These are phyloP conservation scores for Macrobrachium nipponense DNA, from an alignment of 1,140 invertebrate genomes.

Conservation along the genomic window DNA sequence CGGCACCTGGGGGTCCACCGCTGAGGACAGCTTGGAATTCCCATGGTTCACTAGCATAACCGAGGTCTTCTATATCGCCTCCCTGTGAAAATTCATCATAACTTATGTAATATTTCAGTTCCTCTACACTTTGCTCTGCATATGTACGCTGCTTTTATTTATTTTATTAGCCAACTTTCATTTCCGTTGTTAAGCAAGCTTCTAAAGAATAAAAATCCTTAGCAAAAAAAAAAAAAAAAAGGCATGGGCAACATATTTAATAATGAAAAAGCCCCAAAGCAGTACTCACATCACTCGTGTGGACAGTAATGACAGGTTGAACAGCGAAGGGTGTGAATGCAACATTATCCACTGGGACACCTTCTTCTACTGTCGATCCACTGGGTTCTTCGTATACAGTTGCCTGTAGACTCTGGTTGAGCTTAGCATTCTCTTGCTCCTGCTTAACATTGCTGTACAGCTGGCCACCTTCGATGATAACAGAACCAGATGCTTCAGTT, in stretches of 20 bases:
- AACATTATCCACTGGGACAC: background rate
- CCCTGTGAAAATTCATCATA: slow-evolving; percentile 27
- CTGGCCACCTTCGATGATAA: background rate
- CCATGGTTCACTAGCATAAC: slow-evolving; percentile 38
- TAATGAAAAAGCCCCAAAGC: background rate
- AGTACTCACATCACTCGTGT: slow-evolving; percentile 10
- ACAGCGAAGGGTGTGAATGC: background rate
- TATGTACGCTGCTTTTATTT: background rate
- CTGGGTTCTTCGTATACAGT: slow-evolving; percentile 19
- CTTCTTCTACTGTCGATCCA: background rate
- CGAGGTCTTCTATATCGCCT: slow-evolving; percentile 7
- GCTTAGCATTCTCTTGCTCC: slow-evolving; percentile 13
- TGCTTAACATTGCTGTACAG: slow-evolving; percentile 41
- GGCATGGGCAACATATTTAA: too few species aligned
- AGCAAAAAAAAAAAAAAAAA: too few species aligned
- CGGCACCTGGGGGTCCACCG: slow-evolving; percentile 1
- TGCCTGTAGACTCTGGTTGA: slow-evolving; percentile 23
- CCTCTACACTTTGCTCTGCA: too few species aligned
- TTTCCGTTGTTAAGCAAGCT: too few species aligned
- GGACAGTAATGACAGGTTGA: slow-evolving; percentile 4
- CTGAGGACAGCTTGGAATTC: slow-evolving; percentile 9
- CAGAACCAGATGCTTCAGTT: slow-evolving; percentile 7
- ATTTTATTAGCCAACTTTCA: background rate
- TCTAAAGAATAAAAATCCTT: too few species aligned
- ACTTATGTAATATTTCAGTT: background rate